phyloP scores from a whole-genome alignment of 2,797 vertebrate species.

The Gambusia yucatana region DNA sequence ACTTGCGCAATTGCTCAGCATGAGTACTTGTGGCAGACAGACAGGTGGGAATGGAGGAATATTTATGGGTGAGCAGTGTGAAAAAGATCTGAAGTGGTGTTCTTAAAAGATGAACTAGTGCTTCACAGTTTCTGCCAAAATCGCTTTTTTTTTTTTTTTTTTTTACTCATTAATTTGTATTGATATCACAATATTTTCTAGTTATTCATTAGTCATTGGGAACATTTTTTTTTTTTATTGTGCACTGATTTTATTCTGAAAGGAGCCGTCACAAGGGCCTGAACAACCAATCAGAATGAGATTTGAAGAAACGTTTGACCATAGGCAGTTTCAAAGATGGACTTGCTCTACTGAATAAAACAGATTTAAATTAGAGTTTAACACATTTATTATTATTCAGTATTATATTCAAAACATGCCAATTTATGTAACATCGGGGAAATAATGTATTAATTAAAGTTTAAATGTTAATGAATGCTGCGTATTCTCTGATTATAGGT shows the following conservation, averaged over 20 bases:
- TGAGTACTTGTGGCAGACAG: slow-evolving; percentile 24
- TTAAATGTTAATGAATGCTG: not conserved
- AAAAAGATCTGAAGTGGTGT: not conserved
- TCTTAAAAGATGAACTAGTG: not conserved
- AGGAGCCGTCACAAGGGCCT: not conserved
- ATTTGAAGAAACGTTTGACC: not conserved
- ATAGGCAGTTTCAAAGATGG: not conserved
- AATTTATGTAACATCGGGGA: not conserved
- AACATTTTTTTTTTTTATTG: too few species aligned
- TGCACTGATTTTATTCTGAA: too few species aligned
- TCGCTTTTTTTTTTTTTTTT: not conserved
- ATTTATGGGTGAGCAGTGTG: not conserved
- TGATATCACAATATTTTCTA: not conserved
- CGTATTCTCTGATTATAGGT: not conserved
- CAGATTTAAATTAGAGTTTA: not conserved
- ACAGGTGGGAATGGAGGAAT: slow-evolving; percentile 3
- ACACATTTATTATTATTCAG: not conserved
- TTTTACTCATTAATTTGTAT: not conserved
- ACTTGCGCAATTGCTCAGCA: not conserved
- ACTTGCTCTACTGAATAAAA: not conserved
- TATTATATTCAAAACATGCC: not conserved
- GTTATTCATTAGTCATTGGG: not conserved
- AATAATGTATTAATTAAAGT: not conserved
- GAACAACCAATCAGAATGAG: not conserved
- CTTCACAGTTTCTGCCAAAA: not conserved